Evolutionary conservation across 2,888 invertebrate genomes (phyloP).

Genomic region (Cosmia trapezina): DNA sequence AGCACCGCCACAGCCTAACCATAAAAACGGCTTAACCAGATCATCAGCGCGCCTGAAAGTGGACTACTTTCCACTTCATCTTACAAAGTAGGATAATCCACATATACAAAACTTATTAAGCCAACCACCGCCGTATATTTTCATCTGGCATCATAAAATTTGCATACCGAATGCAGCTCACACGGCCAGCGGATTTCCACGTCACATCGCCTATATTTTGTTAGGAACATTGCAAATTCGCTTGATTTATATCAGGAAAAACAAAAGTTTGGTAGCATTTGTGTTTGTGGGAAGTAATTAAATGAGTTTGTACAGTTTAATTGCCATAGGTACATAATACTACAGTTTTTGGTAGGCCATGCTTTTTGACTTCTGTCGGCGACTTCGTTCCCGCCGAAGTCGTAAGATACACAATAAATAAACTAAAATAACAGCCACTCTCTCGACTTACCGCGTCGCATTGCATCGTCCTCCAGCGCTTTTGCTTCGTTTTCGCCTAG

Average conservation of each 20-base stretch:
- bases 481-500: too few relatives aligned
- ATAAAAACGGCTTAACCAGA: background rate
- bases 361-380: too few relatives aligned
- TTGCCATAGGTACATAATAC: background rate
- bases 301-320: slow-evolving; percentile 27
- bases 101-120: slow-evolving; percentile 68
- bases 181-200: slow-evolving; percentile 69
- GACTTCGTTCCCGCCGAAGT: too few relatives aligned
- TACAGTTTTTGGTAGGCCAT: too few relatives aligned
- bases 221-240: slow-evolving; percentile 60
- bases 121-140: slow-evolving; percentile 70
- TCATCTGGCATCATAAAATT: slow-evolving; percentile 79
- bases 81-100: slow-evolving; percentile 46
- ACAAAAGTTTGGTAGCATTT: slow-evolving; percentile 43
- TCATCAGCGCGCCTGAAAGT: background rate
- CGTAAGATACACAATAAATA: too few relatives aligned
- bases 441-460: too few relatives aligned
- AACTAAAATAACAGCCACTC: too few relatives aligned
- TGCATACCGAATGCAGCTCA: slow-evolving; percentile 76
- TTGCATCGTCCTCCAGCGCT: too few relatives aligned
- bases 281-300: slow-evolving; percentile 19
- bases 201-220: slow-evolving; percentile 65
- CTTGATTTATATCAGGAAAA: slow-evolving; percentile 61
- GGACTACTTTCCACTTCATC: slow-evolving; percentile 39
- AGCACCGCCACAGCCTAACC: background rate